Base-by-base conservation (phyloP, 2,888 invertebrate genomes). In the Pseudoips prasinana region DNA sequence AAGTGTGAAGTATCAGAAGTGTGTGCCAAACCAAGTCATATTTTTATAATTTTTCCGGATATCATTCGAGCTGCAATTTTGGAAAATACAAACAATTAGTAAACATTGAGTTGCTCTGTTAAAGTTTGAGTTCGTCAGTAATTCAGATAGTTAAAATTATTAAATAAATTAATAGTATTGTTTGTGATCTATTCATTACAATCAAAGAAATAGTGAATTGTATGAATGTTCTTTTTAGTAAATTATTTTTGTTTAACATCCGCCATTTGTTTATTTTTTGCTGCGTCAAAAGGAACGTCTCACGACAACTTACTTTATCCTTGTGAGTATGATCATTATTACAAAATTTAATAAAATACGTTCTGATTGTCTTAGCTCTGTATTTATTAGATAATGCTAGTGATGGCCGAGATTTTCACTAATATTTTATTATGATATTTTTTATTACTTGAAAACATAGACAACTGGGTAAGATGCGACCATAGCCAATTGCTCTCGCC, bases 271-370 rank as follows among this genome's bases (percentile, higher is more conserved):
- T 33, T 65, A 63, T 65, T 63, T 57, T 29, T 47, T 56, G 82
- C 78, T 74, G 78, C 80, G 43, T 77, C 58, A 62, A 57, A 81
- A 92, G 92, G 91, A 89, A 88, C 90, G 57, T 91, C 91, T 62
- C 90, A 91, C 77, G 91, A 91, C 83, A 91, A 84, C 82, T 89
- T 91, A 71, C 90, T 90, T 52, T 90, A 90, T 74, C 89, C 90
- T 78, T 90, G 91, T 92, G 90, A 92, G 91, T 91, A 89, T 82
- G 39, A 46, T n/a, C n/a, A 39, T 39, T 44, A 36, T 30, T 46
- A 37, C 38, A 36, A 48, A 39, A 39, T 45, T 41, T 23, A 29
- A 30, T 34, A 29, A 50, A 46, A 51, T 51, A 46, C 49, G 43
- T 54, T 46, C 49, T 42, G 38, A 30, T 20, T 20, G 7, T 7